Conservation (phyloP, 2,797 vertebrate species). For the Cirrhinus molitorella region DNA sequence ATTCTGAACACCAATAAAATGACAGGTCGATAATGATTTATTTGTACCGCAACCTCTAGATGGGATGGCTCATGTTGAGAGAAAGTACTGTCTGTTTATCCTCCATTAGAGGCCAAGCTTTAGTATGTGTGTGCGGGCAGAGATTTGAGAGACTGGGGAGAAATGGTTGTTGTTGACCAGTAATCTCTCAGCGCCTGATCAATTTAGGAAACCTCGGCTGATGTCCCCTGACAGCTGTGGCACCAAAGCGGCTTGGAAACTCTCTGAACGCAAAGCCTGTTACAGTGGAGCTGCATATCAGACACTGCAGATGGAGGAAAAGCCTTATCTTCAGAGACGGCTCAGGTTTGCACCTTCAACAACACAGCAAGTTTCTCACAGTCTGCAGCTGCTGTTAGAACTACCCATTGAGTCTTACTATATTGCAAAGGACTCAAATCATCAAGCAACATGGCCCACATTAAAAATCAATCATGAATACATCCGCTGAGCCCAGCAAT, state of each 20-base stretch:
- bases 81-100: slow-evolving; percentile 24
- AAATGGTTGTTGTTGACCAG: slow-evolving; percentile 55
- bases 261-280: slow-evolving; percentile 63
- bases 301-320: slow-evolving; percentile 50
- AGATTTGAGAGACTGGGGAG: slow-evolving; percentile 44
- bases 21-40: not conserved
- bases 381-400: slow-evolving; percentile 17
- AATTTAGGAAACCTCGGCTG: slow-evolving; percentile 61
- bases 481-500: slow-evolving; percentile 44
- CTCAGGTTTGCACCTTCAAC: slow-evolving; percentile 41
- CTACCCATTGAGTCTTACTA: slow-evolving; percentile 16
- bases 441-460: slow-evolving; percentile 34
- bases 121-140: not conserved
- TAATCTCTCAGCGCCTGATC: slow-evolving; percentile 63
- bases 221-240: slow-evolving; percentile 64
- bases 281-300: slow-evolving; percentile 59
- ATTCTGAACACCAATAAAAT: too few relatives aligned
- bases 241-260: slow-evolving; percentile 60
- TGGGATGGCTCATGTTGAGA: not conserved
- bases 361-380: slow-evolving; percentile 28
- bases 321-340: slow-evolving; percentile 51
- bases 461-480: slow-evolving; percentile 33
- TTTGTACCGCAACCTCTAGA: not conserved
- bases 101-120: slow-evolving; percentile 21
- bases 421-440: slow-evolving; percentile 19